Percentiles rank a stretch among this genome's conserved stretches.
Conservation (phyloP, 1,140 invertebrate species). For the Zaprionus ornatus region DNA sequence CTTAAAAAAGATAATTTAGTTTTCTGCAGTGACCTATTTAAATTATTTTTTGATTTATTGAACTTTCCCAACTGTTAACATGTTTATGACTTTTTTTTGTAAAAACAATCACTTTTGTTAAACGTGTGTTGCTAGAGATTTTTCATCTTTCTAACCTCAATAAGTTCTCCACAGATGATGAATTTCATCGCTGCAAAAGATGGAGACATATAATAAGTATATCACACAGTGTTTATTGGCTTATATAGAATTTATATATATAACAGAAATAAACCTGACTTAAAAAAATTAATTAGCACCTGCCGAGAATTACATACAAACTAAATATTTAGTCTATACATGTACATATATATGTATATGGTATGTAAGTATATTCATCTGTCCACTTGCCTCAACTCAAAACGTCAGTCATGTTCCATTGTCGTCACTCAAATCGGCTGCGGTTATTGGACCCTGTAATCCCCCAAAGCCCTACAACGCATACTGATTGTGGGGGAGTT, state of each 20-base stretch:
- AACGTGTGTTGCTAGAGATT: no score
- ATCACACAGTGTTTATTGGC: no score
- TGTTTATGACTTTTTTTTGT: no score
- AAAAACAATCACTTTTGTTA: no score
- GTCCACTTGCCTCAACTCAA: neutral
- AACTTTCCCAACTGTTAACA: no score
- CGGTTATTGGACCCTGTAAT: neutral
- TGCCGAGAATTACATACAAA: slow-evolving; percentile 15
- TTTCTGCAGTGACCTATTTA: no score
- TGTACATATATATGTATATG: neutral
- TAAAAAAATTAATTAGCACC: slow-evolving; percentile 44
- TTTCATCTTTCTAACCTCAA: no score
- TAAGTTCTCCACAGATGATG: no score
- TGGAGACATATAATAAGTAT: no score
- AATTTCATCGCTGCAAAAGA: no score
- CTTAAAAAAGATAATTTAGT: no score
- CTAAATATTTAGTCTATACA: neutral
- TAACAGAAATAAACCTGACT: neutral
- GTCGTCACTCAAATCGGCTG: neutral
- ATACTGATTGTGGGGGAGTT: neutral
- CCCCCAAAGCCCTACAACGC: neutral
- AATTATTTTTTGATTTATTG: no score
- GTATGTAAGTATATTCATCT: neutral
- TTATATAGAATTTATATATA: neutral
- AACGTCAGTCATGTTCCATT: neutral